Percentiles rank a stretch among this genome's conserved stretches.
Evolutionary conservation across 2,888 invertebrate species (phyloP).

Genomic region (Conomelus anceps): DNA sequence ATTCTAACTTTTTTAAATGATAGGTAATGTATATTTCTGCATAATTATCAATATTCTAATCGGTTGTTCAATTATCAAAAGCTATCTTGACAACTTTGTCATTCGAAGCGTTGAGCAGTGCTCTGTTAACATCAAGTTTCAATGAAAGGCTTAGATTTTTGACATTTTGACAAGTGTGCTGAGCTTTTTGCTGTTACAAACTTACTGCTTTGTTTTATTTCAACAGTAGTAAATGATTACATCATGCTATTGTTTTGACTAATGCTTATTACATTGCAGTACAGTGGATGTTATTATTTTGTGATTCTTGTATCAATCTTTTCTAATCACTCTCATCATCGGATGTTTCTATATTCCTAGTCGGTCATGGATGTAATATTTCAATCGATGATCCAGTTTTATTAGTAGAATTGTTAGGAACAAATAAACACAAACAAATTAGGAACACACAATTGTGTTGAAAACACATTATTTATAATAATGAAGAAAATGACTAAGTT

Average conservation of each 20-base stretch:
- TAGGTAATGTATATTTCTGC: neutral
- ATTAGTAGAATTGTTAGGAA: too few species aligned
- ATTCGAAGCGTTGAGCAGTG: neutral
- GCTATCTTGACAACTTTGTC: neutral
- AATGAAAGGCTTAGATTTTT: neutral
- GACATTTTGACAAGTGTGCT: neutral
- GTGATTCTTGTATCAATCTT: too few species aligned
- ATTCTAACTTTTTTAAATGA: too few species aligned
- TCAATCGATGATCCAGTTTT: too few species aligned
- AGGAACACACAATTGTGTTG: too few species aligned
- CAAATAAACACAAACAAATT: too few species aligned
- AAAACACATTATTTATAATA: too few species aligned
- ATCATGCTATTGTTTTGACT: neutral
- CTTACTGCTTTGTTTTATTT: neutral
- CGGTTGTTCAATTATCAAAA: neutral
- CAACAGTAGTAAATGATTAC: neutral
- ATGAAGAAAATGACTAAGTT: too few species aligned
- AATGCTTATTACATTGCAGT: neutral
- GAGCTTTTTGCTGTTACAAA: neutral
- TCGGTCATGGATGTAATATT: too few species aligned
- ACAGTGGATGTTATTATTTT: neutral
- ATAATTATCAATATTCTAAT: neutral
- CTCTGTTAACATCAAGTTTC: neutral
- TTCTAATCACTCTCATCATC: too few species aligned
- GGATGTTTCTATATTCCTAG: too few species aligned